phyloP scores from a whole-genome alignment of 2,888 invertebrate species.

The Stenchaetothrips biformis region DNA sequence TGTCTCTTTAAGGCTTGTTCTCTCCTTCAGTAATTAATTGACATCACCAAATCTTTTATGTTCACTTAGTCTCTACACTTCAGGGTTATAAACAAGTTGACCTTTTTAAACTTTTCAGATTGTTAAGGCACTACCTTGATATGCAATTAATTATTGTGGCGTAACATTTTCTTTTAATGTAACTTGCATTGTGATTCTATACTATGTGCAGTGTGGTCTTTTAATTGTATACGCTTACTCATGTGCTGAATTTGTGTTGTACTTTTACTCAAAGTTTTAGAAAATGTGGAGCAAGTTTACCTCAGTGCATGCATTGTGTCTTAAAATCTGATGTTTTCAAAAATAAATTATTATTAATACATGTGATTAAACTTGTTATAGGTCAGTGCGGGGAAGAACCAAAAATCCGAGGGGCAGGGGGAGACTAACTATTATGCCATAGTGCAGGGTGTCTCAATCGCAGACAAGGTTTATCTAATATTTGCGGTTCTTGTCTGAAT shows the following conservation, averaged over 20 bases:
- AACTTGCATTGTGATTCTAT: not conserved
- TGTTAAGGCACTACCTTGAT: not conserved
- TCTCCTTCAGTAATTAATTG: too few species aligned
- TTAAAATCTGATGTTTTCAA: not conserved
- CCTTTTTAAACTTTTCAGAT: not conserved
- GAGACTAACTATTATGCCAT: too few species aligned
- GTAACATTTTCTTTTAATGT: not conserved
- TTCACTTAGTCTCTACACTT: too few species aligned
- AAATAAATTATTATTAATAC: not conserved
- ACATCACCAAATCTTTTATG: too few species aligned
- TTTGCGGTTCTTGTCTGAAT: too few species aligned
- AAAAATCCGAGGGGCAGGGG: too few species aligned
- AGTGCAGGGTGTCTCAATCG: too few species aligned
- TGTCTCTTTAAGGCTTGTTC: not conserved
- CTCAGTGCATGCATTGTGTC: not conserved
- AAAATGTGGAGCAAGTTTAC: not conserved
- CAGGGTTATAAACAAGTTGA: not conserved
- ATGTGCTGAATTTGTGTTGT: not conserved
- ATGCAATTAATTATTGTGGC: not conserved
- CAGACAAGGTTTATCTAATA: too few species aligned
- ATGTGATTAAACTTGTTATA: too few species aligned
- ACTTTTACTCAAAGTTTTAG: not conserved
- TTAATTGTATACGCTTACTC: not conserved
- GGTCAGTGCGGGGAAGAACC: too few species aligned
- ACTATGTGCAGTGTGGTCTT: not conserved